Conservation (phyloP, 2,888 invertebrate genomes). For the Chrysolina haemoptera region DNA sequence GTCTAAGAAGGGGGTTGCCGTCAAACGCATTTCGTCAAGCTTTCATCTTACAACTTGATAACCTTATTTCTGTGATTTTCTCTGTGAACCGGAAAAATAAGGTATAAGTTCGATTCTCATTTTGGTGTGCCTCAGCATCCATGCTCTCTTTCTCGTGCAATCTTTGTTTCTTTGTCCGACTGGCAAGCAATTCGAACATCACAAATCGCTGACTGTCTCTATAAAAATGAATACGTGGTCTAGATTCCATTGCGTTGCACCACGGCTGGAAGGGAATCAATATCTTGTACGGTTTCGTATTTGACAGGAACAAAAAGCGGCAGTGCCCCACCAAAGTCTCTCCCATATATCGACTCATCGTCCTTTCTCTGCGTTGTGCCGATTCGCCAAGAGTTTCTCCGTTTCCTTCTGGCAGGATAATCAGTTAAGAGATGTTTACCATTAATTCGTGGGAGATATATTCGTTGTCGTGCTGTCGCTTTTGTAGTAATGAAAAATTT, state of each 20-base stretch:
- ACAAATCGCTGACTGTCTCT: background rate
- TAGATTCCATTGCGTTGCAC: conserved; percentile 15
- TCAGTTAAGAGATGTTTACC: conserved; percentile 8
- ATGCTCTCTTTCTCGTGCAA: background rate
- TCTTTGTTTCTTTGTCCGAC: background rate
- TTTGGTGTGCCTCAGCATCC: too few species aligned
- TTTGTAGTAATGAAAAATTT: too few species aligned
- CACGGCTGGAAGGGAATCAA: conserved; percentile 5
- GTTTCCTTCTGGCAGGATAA: conserved; percentile 1
- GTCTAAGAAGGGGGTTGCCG: too few species aligned
- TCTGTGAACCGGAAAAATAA: too few species aligned
- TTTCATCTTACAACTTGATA: too few species aligned
- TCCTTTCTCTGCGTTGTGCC: background rate
- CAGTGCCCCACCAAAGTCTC: conserved; percentile 2
- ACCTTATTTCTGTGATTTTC: too few species aligned
- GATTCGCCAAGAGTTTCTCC: background rate
- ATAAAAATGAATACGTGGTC: conserved; percentile 10
- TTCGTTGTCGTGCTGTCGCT: background rate
- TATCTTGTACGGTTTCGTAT: conserved; percentile 15
- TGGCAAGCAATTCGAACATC: background rate
- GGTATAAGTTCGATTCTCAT: too few species aligned
- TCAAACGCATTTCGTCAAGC: too few species aligned
- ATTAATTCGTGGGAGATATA: background rate
- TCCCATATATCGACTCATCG: conserved; percentile 18
- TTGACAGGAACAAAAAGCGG: conserved; percentile 13